Conservation (phyloP, 2,797 vertebrate species). For the Neosilurus hyrtlii region DNA sequence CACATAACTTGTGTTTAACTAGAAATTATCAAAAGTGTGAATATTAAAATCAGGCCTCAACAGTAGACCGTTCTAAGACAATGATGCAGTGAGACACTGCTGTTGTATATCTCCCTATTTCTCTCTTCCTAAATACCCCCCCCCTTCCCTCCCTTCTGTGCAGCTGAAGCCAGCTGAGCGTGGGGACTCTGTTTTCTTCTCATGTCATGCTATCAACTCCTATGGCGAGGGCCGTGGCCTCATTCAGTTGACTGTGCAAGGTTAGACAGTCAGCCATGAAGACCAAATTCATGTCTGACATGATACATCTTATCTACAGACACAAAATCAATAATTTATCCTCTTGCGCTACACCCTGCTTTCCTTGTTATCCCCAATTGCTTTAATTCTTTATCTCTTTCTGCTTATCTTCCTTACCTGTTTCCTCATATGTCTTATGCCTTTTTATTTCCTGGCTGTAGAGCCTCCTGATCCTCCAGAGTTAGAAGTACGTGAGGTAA, state of each 20-base stretch:
- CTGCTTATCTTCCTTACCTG: slow-evolving; percentile 2
- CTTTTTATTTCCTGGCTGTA: slow-evolving; percentile 53
- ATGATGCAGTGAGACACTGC: background rate
- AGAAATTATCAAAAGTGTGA: too few species aligned
- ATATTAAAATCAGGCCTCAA: too few species aligned
- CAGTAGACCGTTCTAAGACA: background rate
- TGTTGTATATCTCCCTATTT: background rate
- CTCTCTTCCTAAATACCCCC: background rate
- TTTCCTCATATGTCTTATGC: slow-evolving; percentile 6
- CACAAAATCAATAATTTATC: slow-evolving; percentile 53
- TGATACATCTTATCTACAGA: slow-evolving; percentile 49
- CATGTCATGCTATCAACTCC: slow-evolving; percentile 96
- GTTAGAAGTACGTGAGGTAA: slow-evolving; percentile 94
- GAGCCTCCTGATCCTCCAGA: slow-evolving; percentile 96
- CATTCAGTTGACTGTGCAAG: slow-evolving; percentile 98
- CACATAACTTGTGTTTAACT: too few species aligned
- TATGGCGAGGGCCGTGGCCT: slow-evolving; percentile 94
- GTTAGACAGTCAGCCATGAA: slow-evolving; percentile 63
- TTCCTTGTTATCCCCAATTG: slow-evolving; percentile 9
- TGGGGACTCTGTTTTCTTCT: slow-evolving; percentile 96
- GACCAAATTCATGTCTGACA: slow-evolving; percentile 39
- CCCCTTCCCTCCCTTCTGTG: slow-evolving; percentile 11
- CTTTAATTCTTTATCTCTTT: slow-evolving; percentile 8
- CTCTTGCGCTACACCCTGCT: background rate
- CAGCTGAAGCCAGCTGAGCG: slow-evolving; percentile 95